Evolutionary conservation across 2,888 invertebrate genomes (phyloP).

Genomic region (Phaonia tiefii): DNA sequence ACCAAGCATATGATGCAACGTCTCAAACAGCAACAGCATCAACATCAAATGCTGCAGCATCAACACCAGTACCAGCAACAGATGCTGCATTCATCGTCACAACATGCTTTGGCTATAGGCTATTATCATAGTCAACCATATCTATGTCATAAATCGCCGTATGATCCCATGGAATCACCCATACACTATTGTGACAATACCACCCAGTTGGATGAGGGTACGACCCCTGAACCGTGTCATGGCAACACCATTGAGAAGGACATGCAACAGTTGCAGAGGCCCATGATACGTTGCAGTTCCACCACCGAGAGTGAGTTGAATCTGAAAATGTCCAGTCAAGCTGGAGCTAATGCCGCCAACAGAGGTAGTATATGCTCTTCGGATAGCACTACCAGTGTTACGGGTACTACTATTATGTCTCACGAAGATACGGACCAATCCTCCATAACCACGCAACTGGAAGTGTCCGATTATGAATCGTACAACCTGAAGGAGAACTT

Average conservation of each 20-base stretch:
- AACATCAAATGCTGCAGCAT: constrained; percentile 69
- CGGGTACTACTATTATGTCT: constrained; percentile 58
- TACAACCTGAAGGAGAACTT: constrained; percentile 52
- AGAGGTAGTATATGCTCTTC: constrained; percentile 63
- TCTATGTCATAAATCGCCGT: constrained; percentile 72
- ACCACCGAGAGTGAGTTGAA: constrained; percentile 72
- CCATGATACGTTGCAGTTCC: constrained; percentile 65
- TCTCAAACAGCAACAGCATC: constrained; percentile 66
- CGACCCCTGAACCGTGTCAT: constrained; percentile 45
- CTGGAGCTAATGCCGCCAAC: constrained; percentile 35
- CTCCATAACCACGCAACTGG: constrained; percentile 59
- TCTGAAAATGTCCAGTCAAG: constrained; percentile 39
- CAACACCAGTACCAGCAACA: constrained; percentile 67
- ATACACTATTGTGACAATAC: constrained; percentile 80
- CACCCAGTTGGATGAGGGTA: constrained; percentile 78
- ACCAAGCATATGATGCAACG: constrained; percentile 60
- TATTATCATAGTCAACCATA: constrained; percentile 67
- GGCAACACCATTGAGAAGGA: constrained; percentile 71
- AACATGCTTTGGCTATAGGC: constrained; percentile 55
- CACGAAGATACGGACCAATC: constrained; percentile 64
- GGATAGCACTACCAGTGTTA: constrained; percentile 68
- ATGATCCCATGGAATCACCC: constrained; percentile 78
- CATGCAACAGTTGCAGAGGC: constrained; percentile 45
- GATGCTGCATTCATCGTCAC: constrained; percentile 49
- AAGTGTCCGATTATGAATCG: constrained; percentile 56